These are phyloP conservation scores for Anguilla obscura DNA, from an alignment of 2,797 vertebrate species.

Conservation along the genomic window DNA sequence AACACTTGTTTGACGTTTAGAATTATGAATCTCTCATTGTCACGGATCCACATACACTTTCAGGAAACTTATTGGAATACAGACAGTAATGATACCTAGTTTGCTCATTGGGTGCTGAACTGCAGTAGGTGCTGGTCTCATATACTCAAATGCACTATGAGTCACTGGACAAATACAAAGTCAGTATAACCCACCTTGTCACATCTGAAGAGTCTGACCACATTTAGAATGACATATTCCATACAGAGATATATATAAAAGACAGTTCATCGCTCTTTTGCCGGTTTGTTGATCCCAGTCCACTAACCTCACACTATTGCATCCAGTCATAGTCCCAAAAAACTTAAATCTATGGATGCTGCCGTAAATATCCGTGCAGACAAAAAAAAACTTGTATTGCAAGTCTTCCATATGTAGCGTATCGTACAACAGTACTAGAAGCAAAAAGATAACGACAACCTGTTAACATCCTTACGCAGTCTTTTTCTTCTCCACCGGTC, in stretches of 20 bases:
- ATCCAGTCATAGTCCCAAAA: conserved; percentile 6
- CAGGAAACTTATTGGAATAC: neutral
- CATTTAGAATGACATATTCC: neutral
- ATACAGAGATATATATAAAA: neutral
- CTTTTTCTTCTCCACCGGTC: neutral
- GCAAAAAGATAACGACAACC: neutral
- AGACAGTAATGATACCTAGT: neutral
- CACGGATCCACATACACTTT: neutral
- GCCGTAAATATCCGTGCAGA: conserved; percentile 11
- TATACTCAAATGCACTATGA: neutral
- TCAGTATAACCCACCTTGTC: neutral
- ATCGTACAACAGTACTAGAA: neutral
- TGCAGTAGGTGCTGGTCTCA: neutral
- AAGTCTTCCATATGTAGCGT: neutral
- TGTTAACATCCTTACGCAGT: conserved; percentile 1
- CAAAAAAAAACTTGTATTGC: neutral
- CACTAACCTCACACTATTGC: neutral
- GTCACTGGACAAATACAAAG: neutral
- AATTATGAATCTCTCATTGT: neutral
- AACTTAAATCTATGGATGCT: neutral
- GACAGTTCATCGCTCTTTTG: neutral
- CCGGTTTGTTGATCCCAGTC: neutral
- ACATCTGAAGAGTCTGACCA: neutral
- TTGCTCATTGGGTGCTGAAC: neutral
- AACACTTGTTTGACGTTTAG: conserved; percentile 10